Evolutionary conservation across 2,888 invertebrate genomes (phyloP), one percentile per base, ranked within the genome.

Genomic region (Volucella bombylans): DNA sequence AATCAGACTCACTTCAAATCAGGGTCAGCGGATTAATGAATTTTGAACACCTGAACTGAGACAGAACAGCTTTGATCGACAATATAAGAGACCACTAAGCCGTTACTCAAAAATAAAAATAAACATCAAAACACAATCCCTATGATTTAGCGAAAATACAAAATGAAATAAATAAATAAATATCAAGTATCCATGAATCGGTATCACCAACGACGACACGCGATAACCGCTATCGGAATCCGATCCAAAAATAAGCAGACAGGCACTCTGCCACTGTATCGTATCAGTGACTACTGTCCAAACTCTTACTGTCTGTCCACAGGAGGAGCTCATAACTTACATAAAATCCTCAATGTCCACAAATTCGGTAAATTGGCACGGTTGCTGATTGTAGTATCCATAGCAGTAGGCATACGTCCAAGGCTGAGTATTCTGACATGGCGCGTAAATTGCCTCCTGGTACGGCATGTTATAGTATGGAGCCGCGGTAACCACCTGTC

Each of bases 341-440:
- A 95, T 95, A 91, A 95, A 95, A 92, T 95, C 95, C 90, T 95
- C 95, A 88, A 95, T 94, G 90, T 95, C 95, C 67, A 94, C 93
- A 83, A 94, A 92, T 87, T 93, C 93, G 0, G 94, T 94, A 88
- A 94, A 95, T 88, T 94, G 95, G 86, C 95, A 95, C 0, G 95
- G 93, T 87, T 94, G 94, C 38, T 90, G 89, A 61, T 90, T 90
- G 81, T 93, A 93, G 87, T 94, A 94, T 88, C 95, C 94, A 88
- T 93, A 95, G 89, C 95, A 95, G 89, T 93, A 93, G 61, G 92
- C 93, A 89, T 95, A 95, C 88, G 94, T 93, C 94, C 94, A 95
- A 64, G 93, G 92, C 50, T 90, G 90, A 89, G 89, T 89, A 12
- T 91, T 90, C 71, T 91, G 91, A 87, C 95, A 94, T 0, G 94